Evolutionary conservation across 2,888 invertebrate species (phyloP).

Genomic region (Abrostola tripartita): DNA sequence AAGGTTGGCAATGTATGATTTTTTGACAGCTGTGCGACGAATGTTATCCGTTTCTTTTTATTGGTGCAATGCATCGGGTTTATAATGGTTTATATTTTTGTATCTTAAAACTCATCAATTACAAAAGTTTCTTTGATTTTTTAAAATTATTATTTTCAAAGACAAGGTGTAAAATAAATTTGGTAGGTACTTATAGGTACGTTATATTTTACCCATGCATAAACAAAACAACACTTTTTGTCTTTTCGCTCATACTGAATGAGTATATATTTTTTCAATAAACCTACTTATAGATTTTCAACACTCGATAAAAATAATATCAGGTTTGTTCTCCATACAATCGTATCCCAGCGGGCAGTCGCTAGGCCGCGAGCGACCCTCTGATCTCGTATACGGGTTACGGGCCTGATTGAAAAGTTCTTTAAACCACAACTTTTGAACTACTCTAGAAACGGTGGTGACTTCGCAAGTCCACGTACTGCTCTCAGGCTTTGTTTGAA

Average conservation of each 20-base stretch:
- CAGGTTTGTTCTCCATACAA: constrained; percentile 43
- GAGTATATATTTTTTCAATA: too few species aligned
- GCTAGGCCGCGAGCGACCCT: constrained; percentile 59
- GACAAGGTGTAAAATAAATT: too few species aligned
- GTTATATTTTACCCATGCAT: too few species aligned
- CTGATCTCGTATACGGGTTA: constrained; percentile 77
- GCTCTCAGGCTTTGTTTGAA: constrained; percentile 54
- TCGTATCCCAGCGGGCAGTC: constrained; percentile 52
- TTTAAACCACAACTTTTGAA: constrained; percentile 69
- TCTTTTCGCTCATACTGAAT: too few species aligned
- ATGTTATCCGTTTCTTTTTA: too few species aligned
- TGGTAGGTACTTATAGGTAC: too few species aligned
- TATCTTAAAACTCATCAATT: too few species aligned
- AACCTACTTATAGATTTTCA: background rate
- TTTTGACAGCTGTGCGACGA: background rate
- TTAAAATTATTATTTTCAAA: too few species aligned
- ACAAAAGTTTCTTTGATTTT: too few species aligned
- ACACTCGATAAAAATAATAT: constrained; percentile 6
- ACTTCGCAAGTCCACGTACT: constrained; percentile 53
- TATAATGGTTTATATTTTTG: too few species aligned
- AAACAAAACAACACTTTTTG: too few species aligned
- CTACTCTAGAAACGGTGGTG: constrained; percentile 50
- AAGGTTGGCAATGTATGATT: background rate
- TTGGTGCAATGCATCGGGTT: too few species aligned
- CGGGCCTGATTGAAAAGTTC: constrained; percentile 84